These are phyloP conservation scores for Torymus auratus DNA, from an alignment of 2,888 invertebrate genomes.

Conservation along the genomic window DNA sequence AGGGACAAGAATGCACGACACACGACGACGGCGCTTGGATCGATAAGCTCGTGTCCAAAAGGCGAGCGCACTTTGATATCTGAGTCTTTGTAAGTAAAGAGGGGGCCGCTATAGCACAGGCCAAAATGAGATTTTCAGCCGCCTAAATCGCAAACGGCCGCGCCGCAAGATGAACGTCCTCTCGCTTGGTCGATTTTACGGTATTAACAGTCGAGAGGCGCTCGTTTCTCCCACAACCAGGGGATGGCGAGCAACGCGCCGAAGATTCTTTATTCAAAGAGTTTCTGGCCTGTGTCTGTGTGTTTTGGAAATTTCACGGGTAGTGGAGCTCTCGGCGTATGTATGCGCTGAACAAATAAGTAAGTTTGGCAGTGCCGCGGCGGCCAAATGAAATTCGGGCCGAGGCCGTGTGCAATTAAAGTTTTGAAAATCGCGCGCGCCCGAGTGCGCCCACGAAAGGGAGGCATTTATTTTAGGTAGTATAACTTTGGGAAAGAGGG, in stretches of 20 bases:
- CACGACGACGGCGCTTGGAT: constrained; percentile 19
- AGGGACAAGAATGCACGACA: constrained; percentile 60
- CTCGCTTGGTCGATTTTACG: neutral
- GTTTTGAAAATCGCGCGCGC: constrained; percentile 44
- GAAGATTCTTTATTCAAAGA: constrained; percentile 34
- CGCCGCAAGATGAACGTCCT: neutral
- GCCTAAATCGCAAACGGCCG: constrained; percentile 35
- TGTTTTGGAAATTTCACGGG: constrained; percentile 45
- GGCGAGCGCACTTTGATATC: constrained; percentile 51
- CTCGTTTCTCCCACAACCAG: neutral
- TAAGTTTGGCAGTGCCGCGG: constrained; percentile 24
- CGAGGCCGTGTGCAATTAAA: constrained; percentile 42
- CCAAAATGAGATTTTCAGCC: constrained; percentile 50
- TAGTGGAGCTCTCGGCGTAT: neutral
- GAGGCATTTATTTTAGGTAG: no score
- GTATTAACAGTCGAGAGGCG: constrained; percentile 34
- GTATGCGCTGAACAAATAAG: constrained; percentile 42
- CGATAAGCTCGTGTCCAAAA: constrained; percentile 39
- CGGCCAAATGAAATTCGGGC: constrained; percentile 53
- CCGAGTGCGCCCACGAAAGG: no score
- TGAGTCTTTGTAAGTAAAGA: constrained; percentile 4
- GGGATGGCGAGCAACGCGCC: no score
- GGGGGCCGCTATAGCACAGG: constrained; percentile 1
- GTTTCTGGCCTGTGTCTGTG: neutral
- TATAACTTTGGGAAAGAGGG: no score